phyloP scores from a whole-genome alignment of 2,888 invertebrate species.

The Pandemis cinnamomeana region DNA sequence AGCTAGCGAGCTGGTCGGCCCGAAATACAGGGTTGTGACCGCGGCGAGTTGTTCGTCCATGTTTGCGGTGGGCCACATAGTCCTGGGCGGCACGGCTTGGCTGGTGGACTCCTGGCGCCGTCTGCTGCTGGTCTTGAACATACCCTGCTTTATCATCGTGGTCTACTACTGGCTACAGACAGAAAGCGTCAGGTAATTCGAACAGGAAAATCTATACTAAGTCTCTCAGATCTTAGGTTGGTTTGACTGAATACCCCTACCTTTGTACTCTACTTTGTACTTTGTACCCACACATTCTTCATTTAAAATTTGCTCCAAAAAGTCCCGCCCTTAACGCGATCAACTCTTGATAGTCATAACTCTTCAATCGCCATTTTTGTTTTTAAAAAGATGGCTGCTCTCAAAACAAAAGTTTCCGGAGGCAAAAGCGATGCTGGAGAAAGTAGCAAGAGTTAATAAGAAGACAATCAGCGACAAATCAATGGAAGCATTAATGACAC shows the following conservation, averaged over 20 bases:
- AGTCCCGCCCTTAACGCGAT: no score
- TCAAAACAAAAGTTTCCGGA: slow-evolving; percentile 6
- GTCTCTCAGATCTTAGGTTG: neutral
- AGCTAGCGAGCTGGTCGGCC: slow-evolving; percentile 91
- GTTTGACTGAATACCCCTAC: no score
- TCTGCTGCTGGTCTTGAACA: slow-evolving; percentile 86
- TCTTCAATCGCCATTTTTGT: no score
- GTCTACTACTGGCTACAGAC: slow-evolving; percentile 86
- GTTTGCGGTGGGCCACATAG: slow-evolving; percentile 89
- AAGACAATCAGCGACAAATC: slow-evolving; percentile 9
- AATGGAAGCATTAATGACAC: slow-evolving; percentile 1
- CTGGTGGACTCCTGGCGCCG: slow-evolving; percentile 87
- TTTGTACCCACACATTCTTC: no score
- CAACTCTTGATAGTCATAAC: no score
- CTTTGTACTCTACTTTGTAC: no score
- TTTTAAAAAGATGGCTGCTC: neutral
- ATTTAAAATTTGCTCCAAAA: no score
- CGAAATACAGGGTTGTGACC: slow-evolving; percentile 88
- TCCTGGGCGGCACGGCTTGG: slow-evolving; percentile 88
- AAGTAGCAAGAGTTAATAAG: slow-evolving; percentile 7
- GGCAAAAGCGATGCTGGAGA: neutral
- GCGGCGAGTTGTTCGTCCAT: slow-evolving; percentile 88
- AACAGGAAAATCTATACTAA: neutral
- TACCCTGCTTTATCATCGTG: slow-evolving; percentile 87
- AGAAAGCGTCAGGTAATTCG: slow-evolving; percentile 87